Base-by-base conservation (phyloP, 2,888 invertebrate species). In the Ligdia adustata region DNA sequence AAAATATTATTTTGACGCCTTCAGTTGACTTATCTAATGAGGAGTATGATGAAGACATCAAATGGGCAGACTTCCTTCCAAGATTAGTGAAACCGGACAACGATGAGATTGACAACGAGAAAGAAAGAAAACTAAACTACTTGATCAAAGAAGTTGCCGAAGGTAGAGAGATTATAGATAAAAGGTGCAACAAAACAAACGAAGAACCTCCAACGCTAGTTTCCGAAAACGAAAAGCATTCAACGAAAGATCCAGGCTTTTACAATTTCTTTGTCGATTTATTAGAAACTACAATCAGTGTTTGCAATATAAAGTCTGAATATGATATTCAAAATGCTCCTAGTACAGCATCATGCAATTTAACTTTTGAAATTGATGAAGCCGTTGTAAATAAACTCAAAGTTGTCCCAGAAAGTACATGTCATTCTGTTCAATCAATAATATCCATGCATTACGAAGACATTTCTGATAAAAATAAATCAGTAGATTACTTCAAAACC, bases 181-280 rank as follows among this genome's bases (percentile, higher is more conserved):
- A 29, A 14, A 15, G 9, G 9, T 0, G 64, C 55, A 28, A 37
- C 61, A 0, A 39, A 60, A 4, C 55, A 68, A 22, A 6, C 0
- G 58, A 58, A 0, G 71, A 74, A 3, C 66, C 72, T 0, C 27
- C 40, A 0, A 76, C 72, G 0, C 15, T 71, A 1, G 60, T 74
- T 0, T 43, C 56, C 0, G 56, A 66, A 1, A 52, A 55, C 0
- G 66, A 52, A 43, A 59, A 66, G 0, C n/a, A 31, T 7, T 20
- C 29, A 1, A 29, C 39, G 7, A 32, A 26, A 9, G 72, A 79
- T 3, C 71, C 69, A 9, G 62, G 66, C 5, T 27, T 85, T 0
- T 84, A 81, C 33, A 78, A 79, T 33, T 75, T 85, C 33, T 83
- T 84, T 32, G 75, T 82, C 0, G 79, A 87, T 57, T 35, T 85